A percentile compares a stretch with the other conserved stretches of the same genome.
These are phyloP conservation scores for Magallana ariakensis DNA, from an alignment of 1,140 invertebrate species.

Conservation along the genomic window DNA sequence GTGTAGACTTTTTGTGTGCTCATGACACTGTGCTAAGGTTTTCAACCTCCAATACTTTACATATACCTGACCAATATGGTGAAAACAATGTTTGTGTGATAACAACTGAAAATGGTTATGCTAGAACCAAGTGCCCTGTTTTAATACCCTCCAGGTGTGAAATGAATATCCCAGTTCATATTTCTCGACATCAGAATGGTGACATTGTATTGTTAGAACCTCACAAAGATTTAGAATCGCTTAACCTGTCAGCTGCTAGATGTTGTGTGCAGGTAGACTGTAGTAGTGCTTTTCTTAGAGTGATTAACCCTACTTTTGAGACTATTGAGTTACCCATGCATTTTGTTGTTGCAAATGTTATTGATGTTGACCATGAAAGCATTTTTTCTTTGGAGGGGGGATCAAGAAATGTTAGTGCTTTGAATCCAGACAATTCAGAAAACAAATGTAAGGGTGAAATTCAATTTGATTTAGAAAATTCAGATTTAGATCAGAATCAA, in stretches of 20 bases:
- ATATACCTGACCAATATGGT: slow-evolving; percentile 27
- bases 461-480: neutral
- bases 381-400: slow-evolving; percentile 35
- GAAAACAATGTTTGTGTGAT: slow-evolving; percentile 24
- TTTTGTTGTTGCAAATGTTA: slow-evolving; percentile 21
- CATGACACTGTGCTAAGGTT: slow-evolving; percentile 46
- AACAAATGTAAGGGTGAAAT: neutral
- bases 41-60: slow-evolving; percentile 29
- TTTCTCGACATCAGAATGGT: slow-evolving; percentile 41
- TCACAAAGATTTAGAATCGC: neutral
- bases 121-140: slow-evolving; percentile 6
- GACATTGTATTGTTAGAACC: slow-evolving; percentile 43
- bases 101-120: slow-evolving; percentile 43
- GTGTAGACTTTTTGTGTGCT: slow-evolving; percentile 45
- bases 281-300: slow-evolving; percentile 36
- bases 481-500: no score
- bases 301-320: slow-evolving; percentile 51
- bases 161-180: slow-evolving; percentile 36
- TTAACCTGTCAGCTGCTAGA: slow-evolving; percentile 44
- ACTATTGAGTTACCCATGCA: slow-evolving; percentile 2
- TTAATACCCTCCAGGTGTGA: slow-evolving; percentile 47
- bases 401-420: neutral
- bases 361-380: neutral
- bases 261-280: slow-evolving; percentile 50
- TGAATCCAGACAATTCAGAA: slow-evolving; percentile 22